phyloP scores from a whole-genome alignment of 2,888 invertebrate genomes.

The Xestoiulus laeticollis region DNA sequence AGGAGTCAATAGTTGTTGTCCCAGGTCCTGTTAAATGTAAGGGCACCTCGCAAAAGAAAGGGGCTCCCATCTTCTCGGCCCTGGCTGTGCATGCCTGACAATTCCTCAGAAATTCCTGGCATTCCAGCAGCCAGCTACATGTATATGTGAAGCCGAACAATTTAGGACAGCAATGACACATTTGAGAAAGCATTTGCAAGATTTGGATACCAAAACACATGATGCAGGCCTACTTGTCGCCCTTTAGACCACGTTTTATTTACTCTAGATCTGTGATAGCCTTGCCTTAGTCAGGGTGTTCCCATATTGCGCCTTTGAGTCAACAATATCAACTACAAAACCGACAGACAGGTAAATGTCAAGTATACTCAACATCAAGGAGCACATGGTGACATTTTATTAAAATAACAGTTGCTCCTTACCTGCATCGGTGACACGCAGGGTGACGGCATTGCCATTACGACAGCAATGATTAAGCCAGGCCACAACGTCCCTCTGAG shows the following conservation, averaged over 20 bases:
- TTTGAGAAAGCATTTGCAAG: neutral
- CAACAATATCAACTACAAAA: neutral
- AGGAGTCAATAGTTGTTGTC: no score
- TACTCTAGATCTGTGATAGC: neutral
- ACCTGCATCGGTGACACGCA: conserved; percentile 69
- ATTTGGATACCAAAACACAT: neutral
- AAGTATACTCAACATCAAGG: neutral
- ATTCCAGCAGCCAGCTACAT: neutral
- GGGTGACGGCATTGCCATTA: conserved; percentile 67
- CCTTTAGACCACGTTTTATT: neutral
- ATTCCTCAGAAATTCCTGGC: neutral
- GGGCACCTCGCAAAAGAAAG: no score
- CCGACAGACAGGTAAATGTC: no score
- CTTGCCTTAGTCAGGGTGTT: neutral
- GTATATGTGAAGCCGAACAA: no score
- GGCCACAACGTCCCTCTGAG: conserved; percentile 68
- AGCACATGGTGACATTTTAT: neutral
- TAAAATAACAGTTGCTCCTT: conserved; percentile 58
- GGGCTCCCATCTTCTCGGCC: no score
- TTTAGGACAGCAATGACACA: neutral
- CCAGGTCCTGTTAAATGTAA: no score
- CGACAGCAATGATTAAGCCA: conserved; percentile 69
- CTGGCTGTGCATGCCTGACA: no score
- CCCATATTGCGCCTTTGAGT: neutral
- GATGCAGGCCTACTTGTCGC: neutral